Conservation (phyloP, 2,797 vertebrate genomes). For the Myotis daubentonii region DNA sequence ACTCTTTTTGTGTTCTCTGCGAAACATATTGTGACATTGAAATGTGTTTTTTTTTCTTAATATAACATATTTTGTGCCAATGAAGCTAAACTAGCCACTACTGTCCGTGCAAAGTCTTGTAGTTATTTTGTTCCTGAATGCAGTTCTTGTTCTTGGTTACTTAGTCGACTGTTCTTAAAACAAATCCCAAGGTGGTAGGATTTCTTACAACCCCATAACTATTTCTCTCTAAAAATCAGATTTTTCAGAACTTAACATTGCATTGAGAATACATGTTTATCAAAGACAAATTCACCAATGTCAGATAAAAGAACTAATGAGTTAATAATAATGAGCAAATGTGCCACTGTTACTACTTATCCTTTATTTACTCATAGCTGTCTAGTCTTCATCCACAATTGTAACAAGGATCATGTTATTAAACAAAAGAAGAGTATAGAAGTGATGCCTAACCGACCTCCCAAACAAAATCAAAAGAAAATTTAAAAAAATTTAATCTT, state of each 20-base stretch:
- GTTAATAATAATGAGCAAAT: background rate
- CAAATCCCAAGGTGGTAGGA: background rate
- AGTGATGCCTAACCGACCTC: background rate
- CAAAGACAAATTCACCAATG: background rate
- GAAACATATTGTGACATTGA: background rate
- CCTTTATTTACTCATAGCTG: background rate
- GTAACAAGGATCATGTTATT: background rate
- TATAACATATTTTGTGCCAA: background rate
- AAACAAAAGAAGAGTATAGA: background rate
- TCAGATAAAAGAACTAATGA: background rate
- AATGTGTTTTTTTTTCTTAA: background rate
- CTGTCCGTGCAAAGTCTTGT: background rate
- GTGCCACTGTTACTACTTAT: background rate
- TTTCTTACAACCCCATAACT: background rate
- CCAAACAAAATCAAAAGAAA: background rate
- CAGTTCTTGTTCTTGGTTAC: background rate
- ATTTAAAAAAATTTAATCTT: background rate
- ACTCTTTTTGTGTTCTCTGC: background rate
- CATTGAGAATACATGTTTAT: background rate
- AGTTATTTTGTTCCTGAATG: background rate
- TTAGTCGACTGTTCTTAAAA: background rate
- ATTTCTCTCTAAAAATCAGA: background rate
- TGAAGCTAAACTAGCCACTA: background rate
- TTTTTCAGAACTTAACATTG: background rate
- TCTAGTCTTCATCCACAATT: background rate